These are phyloP conservation scores for Drosophila lacteicornis DNA, from an alignment of 1,140 invertebrate species.

Conservation along the genomic window DNA sequence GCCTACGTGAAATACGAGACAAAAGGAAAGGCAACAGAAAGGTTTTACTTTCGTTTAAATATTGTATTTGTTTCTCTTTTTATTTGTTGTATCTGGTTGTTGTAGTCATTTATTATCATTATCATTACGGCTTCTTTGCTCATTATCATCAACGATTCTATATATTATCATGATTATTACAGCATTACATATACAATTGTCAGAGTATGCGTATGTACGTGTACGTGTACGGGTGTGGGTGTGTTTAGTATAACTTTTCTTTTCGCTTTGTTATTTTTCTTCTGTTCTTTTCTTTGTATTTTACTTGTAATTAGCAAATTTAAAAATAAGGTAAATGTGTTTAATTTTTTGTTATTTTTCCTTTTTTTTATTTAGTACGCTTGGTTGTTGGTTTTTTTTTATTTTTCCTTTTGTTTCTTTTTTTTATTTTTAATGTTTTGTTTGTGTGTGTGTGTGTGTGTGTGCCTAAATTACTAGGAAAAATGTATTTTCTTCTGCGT, in stretches of 20 bases:
- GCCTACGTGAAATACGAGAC: slow-evolving; percentile 3
- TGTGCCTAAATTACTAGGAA: slow-evolving; percentile 72
- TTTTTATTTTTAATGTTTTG: slow-evolving; percentile 8
- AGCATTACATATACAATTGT: slow-evolving; percentile 67
- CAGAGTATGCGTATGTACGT: slow-evolving; percentile 45
- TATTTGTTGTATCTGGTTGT: slow-evolving; percentile 51
- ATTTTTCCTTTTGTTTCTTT: slow-evolving; percentile 11
- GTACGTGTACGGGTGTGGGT: slow-evolving; percentile 28
- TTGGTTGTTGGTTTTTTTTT: slow-evolving; percentile 12
- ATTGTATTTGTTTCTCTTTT: slow-evolving; percentile 55
- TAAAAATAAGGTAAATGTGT: slow-evolving; percentile 50
- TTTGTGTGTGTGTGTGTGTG: slow-evolving; percentile 14
- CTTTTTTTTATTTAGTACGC: slow-evolving; percentile 5
- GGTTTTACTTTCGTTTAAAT: slow-evolving; percentile 43
- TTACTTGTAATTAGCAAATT: slow-evolving; percentile 31
- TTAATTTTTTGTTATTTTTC: slow-evolving; percentile 17
- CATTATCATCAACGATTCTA: slow-evolving; percentile 59
- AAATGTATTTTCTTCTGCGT: slow-evolving; percentile 53
- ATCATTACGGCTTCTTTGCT: slow-evolving; percentile 57
- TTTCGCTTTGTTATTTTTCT: not conserved
- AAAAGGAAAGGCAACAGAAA: slow-evolving; percentile 43
- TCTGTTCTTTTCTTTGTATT: not conserved
- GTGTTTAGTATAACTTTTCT: slow-evolving; percentile 21
- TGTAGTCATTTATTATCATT: slow-evolving; percentile 56
- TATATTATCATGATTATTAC: slow-evolving; percentile 69